Base-by-base conservation (phyloP, 2,113 vertebrate genomes). In the Hypanus sabinus region DNA sequence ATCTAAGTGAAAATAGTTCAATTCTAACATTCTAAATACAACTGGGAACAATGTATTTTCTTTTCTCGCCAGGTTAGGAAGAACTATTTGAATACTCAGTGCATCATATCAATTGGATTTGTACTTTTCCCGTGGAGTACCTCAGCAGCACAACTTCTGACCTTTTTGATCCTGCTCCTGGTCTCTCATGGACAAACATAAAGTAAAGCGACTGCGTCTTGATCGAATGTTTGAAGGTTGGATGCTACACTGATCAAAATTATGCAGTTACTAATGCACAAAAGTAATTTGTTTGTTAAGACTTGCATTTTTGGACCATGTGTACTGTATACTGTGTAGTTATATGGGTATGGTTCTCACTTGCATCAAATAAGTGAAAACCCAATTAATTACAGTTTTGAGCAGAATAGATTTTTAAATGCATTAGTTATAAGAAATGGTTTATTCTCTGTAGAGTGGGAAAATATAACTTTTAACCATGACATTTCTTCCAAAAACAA, bases 201-300 rank as follows among this genome's bases (percentile, higher is more conserved):
- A 96, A 96, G 96, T 96, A 95, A 97, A 97, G 95, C 95, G 96
- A 85, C 96, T 96, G 95, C 96, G 96, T 76, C 95, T 97, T 95
- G 96, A 97, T 96, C 96, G 96, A 79, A 96, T 97, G 94, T 96
- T 97, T 95, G 96, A 97, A 97, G 96, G 96, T 97, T 94, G 94
- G 96, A 93, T 77, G 24, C 68, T 80, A 36, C 46, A 57, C 75
- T 94, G 36, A 71, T 93, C 91, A 93, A 73, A 93, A 55, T 73
- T 70, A 55, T 93, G 33, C 12, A 68, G 33, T 71, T 71, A 71
- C 33, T 9, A 38, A 33, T 93, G 36, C 85, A 33, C 60, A 90
- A n/a, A 68, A 90, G 60, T 90, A 33, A 93, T 73, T 46, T 71
- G 8, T 46, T 92, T 46, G 38, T 73, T 70, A 70, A 73, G 68